Conservation (phyloP, 2,113 vertebrate species). For the Prionailurus bengalensis region DNA sequence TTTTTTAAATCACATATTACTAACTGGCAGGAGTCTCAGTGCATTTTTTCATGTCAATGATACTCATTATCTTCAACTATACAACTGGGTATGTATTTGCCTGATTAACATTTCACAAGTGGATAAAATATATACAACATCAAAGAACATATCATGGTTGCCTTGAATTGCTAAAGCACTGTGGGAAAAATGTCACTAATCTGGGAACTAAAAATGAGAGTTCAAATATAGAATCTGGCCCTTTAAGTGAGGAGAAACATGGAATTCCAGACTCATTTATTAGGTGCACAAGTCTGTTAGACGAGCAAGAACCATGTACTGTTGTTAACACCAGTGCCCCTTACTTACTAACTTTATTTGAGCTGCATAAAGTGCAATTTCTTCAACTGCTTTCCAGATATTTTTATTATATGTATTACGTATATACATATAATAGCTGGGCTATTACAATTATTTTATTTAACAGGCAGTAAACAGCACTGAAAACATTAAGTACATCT, state of each 20-base stretch:
- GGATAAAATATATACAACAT: background rate
- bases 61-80: background rate
- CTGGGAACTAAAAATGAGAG: conserved; percentile 11
- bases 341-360: background rate
- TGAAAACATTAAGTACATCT: background rate
- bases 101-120: background rate
- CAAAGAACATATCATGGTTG: background rate
- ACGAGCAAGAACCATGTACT: background rate
- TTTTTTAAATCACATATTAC: conserved; percentile 27
- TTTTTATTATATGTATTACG: background rate
- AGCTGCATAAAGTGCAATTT: background rate
- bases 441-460: background rate
- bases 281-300: background rate
- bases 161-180: conserved; percentile 15
- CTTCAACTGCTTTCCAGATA: conserved; percentile 4
- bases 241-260: background rate
- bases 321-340: background rate
- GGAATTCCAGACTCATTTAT: conserved; percentile 5
- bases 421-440: too few relatives aligned
- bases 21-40: background rate
- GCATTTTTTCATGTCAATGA: background rate
- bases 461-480: background rate
- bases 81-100: background rate
- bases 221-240: background rate
- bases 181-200: background rate